Evolutionary conservation across 2,113 vertebrate species (phyloP).

Genomic region (Ancistrus triradiatus): DNA sequence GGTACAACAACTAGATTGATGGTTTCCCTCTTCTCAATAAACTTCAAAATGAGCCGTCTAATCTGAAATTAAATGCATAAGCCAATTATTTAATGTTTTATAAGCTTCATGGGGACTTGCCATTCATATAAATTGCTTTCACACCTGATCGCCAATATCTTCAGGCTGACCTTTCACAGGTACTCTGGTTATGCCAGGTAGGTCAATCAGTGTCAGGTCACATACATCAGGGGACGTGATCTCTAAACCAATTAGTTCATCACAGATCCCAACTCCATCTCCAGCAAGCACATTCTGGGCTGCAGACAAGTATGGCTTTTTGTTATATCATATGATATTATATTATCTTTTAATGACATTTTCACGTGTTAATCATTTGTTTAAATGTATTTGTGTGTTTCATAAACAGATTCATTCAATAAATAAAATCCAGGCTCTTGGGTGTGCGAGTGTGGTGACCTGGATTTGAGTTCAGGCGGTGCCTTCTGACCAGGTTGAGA

Average conservation of each 20-base stretch:
- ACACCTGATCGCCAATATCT: slow-evolving; percentile 73
- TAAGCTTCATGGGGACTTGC: not conserved
- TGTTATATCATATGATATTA: too few species aligned
- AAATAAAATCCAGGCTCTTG: not conserved
- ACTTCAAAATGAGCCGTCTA: slow-evolving; percentile 61
- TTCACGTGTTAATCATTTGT: too few species aligned
- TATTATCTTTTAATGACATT: too few species aligned
- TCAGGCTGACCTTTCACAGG: slow-evolving; percentile 70
- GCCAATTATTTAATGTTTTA: not conserved
- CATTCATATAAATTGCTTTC: not conserved
- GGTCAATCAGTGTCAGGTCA: slow-evolving; percentile 78
- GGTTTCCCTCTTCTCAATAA: slow-evolving; percentile 68
- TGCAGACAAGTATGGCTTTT: too few species aligned
- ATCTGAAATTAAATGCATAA: slow-evolving; percentile 60
- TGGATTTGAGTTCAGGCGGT: too few species aligned
- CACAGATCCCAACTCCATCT: slow-evolving; percentile 59
- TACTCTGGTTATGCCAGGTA: slow-evolving; percentile 78
- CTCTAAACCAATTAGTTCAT: slow-evolving; percentile 68
- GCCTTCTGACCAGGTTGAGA: too few species aligned
- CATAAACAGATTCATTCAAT: not conserved
- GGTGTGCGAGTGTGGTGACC: too few species aligned
- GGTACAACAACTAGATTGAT: slow-evolving; percentile 78
- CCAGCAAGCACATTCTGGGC: slow-evolving; percentile 70
- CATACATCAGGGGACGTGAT: slow-evolving; percentile 65
- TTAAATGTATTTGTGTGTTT: too few species aligned